Percentiles rank a stretch among this genome's conserved stretches.
Evolutionary conservation across 1,140 invertebrate genomes (phyloP).

Genomic region (Oryzaephilus surinamensis): DNA sequence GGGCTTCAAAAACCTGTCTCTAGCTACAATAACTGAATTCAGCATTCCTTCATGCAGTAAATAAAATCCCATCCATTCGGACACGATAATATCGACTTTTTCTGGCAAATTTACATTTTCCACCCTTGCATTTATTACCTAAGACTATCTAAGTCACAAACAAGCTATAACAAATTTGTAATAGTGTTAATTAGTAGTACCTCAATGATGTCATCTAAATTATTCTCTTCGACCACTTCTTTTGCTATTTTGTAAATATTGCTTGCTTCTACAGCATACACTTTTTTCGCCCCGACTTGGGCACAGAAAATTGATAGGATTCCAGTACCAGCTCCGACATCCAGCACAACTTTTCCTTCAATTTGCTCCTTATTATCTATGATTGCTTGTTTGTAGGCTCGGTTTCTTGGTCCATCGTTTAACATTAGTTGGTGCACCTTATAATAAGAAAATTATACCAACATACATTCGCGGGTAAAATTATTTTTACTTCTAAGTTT

Average conservation of each 20-base stretch:
- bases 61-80: slow-evolving; percentile 99
- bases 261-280: slow-evolving; percentile 89
- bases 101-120: slow-evolving; percentile 70
- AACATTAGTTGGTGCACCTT: slow-evolving; percentile 72
- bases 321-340: slow-evolving; percentile 94
- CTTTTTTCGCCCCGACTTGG: slow-evolving; percentile 82
- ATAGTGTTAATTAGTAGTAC: slow-evolving; percentile 31
- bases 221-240: slow-evolving; percentile 70
- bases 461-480: no score
- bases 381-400: slow-evolving; percentile 75
- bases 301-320: slow-evolving; percentile 95
- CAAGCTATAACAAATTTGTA: not conserved
- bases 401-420: slow-evolving; percentile 67
- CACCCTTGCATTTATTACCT: slow-evolving; percentile 61
- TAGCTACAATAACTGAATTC: slow-evolving; percentile 79
- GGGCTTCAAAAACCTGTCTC: slow-evolving; percentile 82
- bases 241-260: slow-evolving; percentile 78
- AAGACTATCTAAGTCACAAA: slow-evolving; percentile 6
- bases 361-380: slow-evolving; percentile 55
- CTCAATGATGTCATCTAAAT: slow-evolving; percentile 43
- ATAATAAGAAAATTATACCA: slow-evolving; percentile 10
- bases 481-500: slow-evolving; percentile 46
- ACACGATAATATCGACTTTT: slow-evolving; percentile 93
- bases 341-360: slow-evolving; percentile 72
- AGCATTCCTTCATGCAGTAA: slow-evolving; percentile 97